These are phyloP conservation scores for Leptothorax acervorum DNA, from an alignment of 2,888 invertebrate species.

Conservation along the genomic window DNA sequence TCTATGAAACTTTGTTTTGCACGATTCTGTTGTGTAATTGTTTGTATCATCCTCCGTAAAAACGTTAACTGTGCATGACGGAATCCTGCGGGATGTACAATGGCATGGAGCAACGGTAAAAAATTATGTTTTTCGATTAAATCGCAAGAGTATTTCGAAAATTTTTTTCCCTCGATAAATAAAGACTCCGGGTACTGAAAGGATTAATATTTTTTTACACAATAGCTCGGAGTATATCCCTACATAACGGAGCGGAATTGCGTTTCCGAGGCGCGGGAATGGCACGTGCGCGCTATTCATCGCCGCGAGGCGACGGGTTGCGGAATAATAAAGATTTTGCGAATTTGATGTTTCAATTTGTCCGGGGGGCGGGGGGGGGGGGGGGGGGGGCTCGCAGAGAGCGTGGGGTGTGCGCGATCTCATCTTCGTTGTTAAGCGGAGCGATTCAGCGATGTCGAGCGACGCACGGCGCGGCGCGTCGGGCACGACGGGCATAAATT, in stretches of 20 bases:
- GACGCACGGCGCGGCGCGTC: neutral
- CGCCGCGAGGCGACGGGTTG: constrained; percentile 22
- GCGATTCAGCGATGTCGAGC: constrained; percentile 26
- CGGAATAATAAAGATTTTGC: constrained; percentile 50
- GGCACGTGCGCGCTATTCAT: constrained; percentile 23
- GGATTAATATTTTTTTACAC: constrained; percentile 38
- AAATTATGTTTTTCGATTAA: neutral
- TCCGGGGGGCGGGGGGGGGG: neutral
- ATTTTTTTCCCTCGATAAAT: neutral
- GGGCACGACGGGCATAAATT: constrained; percentile 41
- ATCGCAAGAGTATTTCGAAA: neutral
- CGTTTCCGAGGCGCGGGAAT: neutral
- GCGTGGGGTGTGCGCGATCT: constrained; percentile 13
- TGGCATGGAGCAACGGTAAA: neutral
- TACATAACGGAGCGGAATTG: constrained; percentile 27
- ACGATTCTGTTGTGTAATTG: neutral
- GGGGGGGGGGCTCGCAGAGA: neutral
- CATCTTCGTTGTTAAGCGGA: constrained; percentile 40
- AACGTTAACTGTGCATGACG: neutral
- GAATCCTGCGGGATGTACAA: neutral
- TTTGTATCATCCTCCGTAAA: constrained; percentile 7
- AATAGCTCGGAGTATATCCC: constrained; percentile 22
- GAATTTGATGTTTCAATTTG: constrained; percentile 56
- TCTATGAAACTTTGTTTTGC: constrained; percentile 6
- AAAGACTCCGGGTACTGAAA: neutral